Evolutionary conservation across 2,888 invertebrate genomes (phyloP), one percentile per base, ranked within the genome.

Genomic region (Sesia bembeciformis): DNA sequence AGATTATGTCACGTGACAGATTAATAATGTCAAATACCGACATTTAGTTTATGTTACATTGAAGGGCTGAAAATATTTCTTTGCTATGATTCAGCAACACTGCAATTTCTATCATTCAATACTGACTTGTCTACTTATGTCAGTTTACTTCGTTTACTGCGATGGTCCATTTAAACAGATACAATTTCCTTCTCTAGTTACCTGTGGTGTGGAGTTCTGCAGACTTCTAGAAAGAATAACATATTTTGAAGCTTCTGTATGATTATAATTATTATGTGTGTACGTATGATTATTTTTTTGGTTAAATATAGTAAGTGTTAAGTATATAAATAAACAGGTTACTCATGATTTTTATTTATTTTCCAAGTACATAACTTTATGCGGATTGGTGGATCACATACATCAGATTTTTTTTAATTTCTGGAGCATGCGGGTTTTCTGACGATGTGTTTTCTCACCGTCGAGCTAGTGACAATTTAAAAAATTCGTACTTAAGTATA

Each of bases 161-260:
- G 23, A 2, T 23, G 23, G 52, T 54, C 42, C 46, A 5, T 59
- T 60, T 63, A 63, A 58, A 65, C 62, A 49, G 60, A 60, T 54
- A 61, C 49, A 41, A 65, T 58, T 59, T 70, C 63, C 49, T 62
- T 63, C 49, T 60, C 59, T 75, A 80, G 81, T 80, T 86, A 88
- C 62, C 86, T 89, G 64, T 85, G 88, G 52, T 89, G 87, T 0
- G 88, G 88, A 0, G 86, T 85, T 62, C 90, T 68, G 68, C 88
- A 88, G 5, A 71, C 65, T 74, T 86, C 89, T 89, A 84, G 3
- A 80, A 81, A 59, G 55, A 56, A 55, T 57, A 60, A n/a, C 23
- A 23, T 23, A 23, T 23, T 23, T 46, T 8, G 4, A 49, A n/a
- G 49, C 49, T 55, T 23, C 40, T 50, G 7, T 42, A 42, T 42